These are phyloP conservation scores for Tetraneura akinire DNA, from an alignment of 1,140 invertebrate genomes.

Conservation along the genomic window DNA sequence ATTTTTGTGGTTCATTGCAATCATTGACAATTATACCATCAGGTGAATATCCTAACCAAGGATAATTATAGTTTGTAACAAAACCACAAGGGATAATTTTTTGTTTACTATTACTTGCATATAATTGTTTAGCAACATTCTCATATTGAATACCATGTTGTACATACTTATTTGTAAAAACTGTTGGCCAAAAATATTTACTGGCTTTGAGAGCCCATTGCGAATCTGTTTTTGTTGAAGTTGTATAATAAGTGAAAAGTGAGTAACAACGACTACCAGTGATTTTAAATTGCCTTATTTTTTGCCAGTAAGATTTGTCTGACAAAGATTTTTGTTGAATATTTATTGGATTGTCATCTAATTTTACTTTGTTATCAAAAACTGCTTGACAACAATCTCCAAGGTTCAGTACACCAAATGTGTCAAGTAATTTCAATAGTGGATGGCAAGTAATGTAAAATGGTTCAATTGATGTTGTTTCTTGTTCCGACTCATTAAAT, in stretches of 20 bases:
- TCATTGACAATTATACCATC: background rate
- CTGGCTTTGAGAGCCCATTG: no score
- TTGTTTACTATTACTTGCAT: background rate
- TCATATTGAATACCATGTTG: no score
- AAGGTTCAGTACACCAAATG: background rate
- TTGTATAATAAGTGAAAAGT: background rate
- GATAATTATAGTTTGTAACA: background rate
- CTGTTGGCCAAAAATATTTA: no score
- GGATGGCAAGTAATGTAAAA: background rate
- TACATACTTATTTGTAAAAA: no score
- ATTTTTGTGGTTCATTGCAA: background rate
- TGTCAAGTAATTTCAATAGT: no score
- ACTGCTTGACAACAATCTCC: background rate
- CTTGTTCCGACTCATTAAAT: background rate
- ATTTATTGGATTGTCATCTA: background rate
- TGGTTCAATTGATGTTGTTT: background rate
- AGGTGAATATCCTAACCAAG: background rate
- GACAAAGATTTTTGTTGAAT: no score
- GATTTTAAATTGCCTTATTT: no score
- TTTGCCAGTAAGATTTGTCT: no score
- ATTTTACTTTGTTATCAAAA: background rate
- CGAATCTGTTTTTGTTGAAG: background rate
- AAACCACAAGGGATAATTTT: constrained; percentile 10
- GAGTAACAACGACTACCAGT: background rate
- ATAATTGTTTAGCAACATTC: background rate